Evolutionary conservation across 2,113 vertebrate species (phyloP), one percentile per base, ranked within the genome.

Genomic region (Camarhynchus parvulus): DNA sequence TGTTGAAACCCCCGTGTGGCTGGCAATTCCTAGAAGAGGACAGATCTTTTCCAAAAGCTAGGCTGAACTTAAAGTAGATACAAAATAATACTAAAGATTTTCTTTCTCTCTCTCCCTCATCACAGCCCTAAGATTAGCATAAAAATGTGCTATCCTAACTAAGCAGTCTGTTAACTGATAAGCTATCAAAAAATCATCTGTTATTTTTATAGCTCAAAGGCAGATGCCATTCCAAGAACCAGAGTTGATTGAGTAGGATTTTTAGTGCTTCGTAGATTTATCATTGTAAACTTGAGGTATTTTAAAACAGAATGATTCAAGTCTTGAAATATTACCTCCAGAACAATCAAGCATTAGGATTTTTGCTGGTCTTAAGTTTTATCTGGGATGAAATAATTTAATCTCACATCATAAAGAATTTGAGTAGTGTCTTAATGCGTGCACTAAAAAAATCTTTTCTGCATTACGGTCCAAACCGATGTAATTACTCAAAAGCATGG

Each of bases 181-280:
- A 98, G 98, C 97, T 98, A 98, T 98, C 97, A 98, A 98, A 98
- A 98, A 98, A 97, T 98, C 98, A 98, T 98, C 98, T 98, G 98
- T 98, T 98, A 98, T 98, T 98, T 98, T 98, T 98, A 98, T 98
- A 98, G 97, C 98, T 98, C 97, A 96, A 98, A 98, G 97, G 97
- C 98, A 98, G 97, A 98, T 98, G 98, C 97, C 97, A 97, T 98
- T 98, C 98, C 96, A 92, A 97, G 97, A 98, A 97, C 94, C 96
- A 96, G 96, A 98, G 97, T 97, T 98, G 97, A 98, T 97, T 98
- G 98, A 98, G 96, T 94, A 98, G 97, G 96, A 97, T 98, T 98
- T 97, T 97, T 97, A 97, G 91, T 96, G 96, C 96, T 96, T 97
- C 37, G 62, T 94, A 97, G 97, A 98, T 96, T 97, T 96, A 97